Evolutionary conservation across 2,113 vertebrate genomes (phyloP), one percentile per base, ranked within the genome.

Genomic region (Anhinga anhinga): DNA sequence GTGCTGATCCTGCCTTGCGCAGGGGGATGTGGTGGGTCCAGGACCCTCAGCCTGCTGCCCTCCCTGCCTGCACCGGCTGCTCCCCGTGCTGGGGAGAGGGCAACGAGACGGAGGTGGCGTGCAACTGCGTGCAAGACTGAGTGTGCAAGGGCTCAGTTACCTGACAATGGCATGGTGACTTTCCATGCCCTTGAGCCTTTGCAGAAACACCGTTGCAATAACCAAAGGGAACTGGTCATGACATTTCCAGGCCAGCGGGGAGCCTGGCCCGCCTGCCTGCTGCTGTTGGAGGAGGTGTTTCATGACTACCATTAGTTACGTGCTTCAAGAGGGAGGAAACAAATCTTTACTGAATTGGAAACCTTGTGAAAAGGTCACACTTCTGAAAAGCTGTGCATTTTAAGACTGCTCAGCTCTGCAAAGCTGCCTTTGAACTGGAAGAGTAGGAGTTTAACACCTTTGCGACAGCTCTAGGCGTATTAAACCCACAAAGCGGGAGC

Each of bases 341-440:
- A 92, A 93, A 93, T 96, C 96, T 95, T 96, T 74, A 94, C 93
- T 88, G 94, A 96, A 91, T 96, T 96, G 97, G 94, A 95, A 97
- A 96, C 89, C 93, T 95, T 88, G 95, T 95, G 96, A 95, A 97
- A 97, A 97, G 97, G 97, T 97, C 96, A 96, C 87, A 89, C 95
- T 96, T 96, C 78, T 93, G 89, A 96, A 95, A 96, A 94, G 95
- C 95, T 93, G 94, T 50, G 80, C 92, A 74, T 97, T 97, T 97
- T 95, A 92, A 97, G 95, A 91, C 94, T 91, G 93, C 95, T 97
- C 96, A 93, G 94, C 93, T 88, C 95, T 93, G 94, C 78, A 96
- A 94, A 97, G 96, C 96, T 95, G 87, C 87, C 97, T 97, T 97
- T 97, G 96, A 96, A 97, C 97, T 97, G 82, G 58, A 91, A 91